Conservation (phyloP, 2,888 invertebrate species). For the Melangyna quadrimaculata region DNA sequence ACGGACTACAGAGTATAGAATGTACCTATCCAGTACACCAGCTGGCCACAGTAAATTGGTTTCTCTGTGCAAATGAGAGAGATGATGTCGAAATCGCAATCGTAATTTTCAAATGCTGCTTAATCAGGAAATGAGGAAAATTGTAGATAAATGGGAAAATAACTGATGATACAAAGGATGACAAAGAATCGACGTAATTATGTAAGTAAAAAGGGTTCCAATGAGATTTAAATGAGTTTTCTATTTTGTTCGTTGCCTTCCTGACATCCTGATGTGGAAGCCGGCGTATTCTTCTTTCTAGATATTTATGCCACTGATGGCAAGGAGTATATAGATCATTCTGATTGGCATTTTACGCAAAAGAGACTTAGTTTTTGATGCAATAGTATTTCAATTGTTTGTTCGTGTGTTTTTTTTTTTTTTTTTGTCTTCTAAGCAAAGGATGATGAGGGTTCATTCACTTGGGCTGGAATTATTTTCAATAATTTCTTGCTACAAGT, state of each 20-base stretch:
- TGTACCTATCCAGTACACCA: not conserved
- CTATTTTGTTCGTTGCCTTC: not conserved
- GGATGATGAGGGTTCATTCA: conserved; percentile 24
- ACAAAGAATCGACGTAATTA: conserved; percentile 65
- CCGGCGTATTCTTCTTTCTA: not conserved
- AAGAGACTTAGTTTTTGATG: not conserved
- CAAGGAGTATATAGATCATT: not conserved
- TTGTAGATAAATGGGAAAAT: conserved; percentile 42
- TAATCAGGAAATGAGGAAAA: not conserved
- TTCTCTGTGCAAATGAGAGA: conserved; percentile 33
- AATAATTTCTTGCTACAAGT: too few relatives aligned
- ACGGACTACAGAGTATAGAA: not conserved
- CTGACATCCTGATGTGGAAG: not conserved
- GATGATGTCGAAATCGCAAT: conserved; percentile 10
- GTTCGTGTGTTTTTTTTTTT: not conserved
- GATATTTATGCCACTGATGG: not conserved
- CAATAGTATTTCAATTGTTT: not conserved
- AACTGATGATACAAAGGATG: conserved; percentile 62
- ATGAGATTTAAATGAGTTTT: conserved; percentile 47
- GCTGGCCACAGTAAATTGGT: conserved; percentile 55
- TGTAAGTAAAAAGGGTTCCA: conserved; percentile 57
- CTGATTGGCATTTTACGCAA: conserved; percentile 48
- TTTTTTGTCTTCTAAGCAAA: too few relatives aligned
- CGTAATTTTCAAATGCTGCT: not conserved
- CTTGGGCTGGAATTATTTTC: too few relatives aligned